These are phyloP conservation scores for Anoura caudifer DNA, from an alignment of 2,113 vertebrate genomes.

Conservation along the genomic window DNA sequence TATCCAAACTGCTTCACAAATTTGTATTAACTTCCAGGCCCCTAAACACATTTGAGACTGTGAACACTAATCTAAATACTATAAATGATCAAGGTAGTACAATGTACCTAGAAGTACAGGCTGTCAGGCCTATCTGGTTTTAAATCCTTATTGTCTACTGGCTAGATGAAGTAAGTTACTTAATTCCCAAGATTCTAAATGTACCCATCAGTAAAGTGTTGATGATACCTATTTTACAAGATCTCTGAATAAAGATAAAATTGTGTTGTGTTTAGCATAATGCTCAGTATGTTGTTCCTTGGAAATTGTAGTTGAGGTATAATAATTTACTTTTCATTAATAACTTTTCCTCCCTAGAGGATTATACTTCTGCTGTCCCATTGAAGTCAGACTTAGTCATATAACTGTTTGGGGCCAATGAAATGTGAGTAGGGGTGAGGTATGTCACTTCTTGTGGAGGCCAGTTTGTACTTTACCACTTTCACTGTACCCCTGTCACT, in stretches of 20 bases:
- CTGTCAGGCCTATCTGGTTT: background rate
- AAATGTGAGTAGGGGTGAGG: background rate
- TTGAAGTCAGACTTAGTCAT: background rate
- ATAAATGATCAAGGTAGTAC: background rate
- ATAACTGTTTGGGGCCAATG: background rate
- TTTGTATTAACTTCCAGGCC: background rate
- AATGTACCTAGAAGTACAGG: background rate
- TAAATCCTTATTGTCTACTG: background rate
- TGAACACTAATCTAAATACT: background rate
- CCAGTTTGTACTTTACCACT: background rate
- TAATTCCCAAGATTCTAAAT: background rate
- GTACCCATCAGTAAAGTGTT: background rate
- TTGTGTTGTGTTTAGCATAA: background rate
- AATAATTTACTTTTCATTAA: background rate
- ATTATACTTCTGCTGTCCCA: background rate
- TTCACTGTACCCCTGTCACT: background rate
- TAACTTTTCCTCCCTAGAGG: background rate
- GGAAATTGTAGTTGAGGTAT: background rate
- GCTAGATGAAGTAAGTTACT: background rate
- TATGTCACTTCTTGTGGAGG: background rate
- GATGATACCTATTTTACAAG: background rate
- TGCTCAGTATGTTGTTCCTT: background rate
- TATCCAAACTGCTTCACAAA: background rate
- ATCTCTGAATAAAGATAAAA: background rate
- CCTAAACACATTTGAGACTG: background rate